Conservation (phyloP, 1,140 invertebrate species). For the Apis dorsata region DNA sequence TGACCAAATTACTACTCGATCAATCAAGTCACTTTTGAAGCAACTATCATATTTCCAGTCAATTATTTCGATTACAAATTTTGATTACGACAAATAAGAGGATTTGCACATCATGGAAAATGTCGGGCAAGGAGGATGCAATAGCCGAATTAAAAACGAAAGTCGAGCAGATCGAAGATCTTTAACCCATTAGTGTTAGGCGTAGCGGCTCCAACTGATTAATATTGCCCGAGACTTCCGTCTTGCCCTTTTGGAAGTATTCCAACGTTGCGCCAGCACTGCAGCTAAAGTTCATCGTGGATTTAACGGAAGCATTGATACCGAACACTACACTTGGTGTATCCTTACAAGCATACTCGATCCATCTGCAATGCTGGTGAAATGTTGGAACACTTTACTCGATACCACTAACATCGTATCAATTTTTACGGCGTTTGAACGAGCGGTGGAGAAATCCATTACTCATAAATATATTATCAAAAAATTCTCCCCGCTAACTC, state of each 20-base stretch:
- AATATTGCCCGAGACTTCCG: background rate
- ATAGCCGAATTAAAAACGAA: background rate
- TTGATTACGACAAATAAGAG: no score
- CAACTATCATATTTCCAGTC: no score
- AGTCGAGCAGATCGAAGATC: background rate
- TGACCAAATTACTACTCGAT: no score
- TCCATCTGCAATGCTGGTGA: background rate
- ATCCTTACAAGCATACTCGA: background rate
- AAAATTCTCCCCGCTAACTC: no score
- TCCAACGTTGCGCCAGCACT: constrained; percentile 28
- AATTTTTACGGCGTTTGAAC: background rate
- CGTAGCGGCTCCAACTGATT: background rate
- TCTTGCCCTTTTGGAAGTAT: constrained; percentile 9
- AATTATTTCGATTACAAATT: no score
- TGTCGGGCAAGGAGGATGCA: no score
- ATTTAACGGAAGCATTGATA: constrained; percentile 7
- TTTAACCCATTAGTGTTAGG: background rate
- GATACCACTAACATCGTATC: background rate
- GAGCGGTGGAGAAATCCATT: no score
- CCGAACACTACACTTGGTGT: background rate
- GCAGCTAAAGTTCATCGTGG: constrained; percentile 15
- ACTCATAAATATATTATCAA: no score
- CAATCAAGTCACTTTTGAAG: no score
- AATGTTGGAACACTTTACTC: background rate
- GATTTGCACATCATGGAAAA: no score